Percentiles rank a stretch among this genome's conserved stretches.
phyloP scores from a whole-genome alignment of 2,888 invertebrate species.

The Drosophila pegasa region DNA sequence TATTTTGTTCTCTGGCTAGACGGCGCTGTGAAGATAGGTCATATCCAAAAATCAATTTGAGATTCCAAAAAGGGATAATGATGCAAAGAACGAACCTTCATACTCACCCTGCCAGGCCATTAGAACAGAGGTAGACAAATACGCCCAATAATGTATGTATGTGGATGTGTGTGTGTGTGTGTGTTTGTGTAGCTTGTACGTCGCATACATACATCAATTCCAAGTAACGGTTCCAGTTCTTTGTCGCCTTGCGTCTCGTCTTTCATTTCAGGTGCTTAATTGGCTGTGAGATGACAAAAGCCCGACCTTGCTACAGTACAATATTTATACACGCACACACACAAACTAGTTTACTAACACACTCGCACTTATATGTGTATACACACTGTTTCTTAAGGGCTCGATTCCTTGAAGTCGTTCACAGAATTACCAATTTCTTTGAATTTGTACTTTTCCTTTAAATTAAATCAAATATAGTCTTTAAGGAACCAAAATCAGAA shows the following conservation, averaged over 20 bases:
- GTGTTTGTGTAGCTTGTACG: slow-evolving; percentile 6
- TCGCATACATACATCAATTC: slow-evolving; percentile 32
- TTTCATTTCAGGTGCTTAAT: slow-evolving; percentile 66
- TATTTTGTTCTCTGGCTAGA: not conserved
- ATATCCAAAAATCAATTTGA: slow-evolving; percentile 65
- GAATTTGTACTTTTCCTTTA: too few relatives aligned
- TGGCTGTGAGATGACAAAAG: slow-evolving; percentile 66
- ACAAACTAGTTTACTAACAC: not conserved
- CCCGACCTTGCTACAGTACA: slow-evolving; percentile 9
- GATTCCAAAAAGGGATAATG: slow-evolving; percentile 59
- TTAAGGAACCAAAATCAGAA: too few relatives aligned
- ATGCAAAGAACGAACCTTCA: slow-evolving; percentile 32
- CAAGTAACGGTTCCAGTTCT: slow-evolving; percentile 25
- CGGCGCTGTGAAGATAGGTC: not conserved
- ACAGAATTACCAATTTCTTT: not conserved
- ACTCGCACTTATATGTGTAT: not conserved
- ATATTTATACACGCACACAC: slow-evolving; percentile 9
- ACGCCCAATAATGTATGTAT: not conserved
- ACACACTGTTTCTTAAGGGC: not conserved
- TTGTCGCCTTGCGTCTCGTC: slow-evolving; percentile 39
- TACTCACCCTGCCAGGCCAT: slow-evolving; percentile 17
- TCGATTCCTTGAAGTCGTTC: not conserved
- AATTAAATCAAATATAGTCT: too few relatives aligned
- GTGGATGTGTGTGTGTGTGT: slow-evolving; percentile 9
- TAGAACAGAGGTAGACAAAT: slow-evolving; percentile 15